Conservation (phyloP, 2,888 invertebrate species). For the Ametastegia equiseti region DNA sequence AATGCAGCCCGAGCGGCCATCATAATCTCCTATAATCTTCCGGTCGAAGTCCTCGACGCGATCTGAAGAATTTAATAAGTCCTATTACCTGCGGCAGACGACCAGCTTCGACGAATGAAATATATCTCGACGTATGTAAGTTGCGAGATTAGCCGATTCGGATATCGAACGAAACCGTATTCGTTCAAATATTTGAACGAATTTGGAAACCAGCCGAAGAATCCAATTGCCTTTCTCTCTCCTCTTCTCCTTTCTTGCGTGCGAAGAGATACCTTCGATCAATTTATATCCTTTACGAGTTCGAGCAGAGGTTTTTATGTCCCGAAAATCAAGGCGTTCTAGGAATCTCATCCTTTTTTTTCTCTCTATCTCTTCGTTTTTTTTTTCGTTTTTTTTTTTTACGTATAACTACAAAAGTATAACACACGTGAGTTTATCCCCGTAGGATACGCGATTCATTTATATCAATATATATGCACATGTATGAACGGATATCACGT, state of each 20-base stretch:
- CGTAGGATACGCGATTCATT: slow-evolving; percentile 13
- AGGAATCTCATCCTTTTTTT: background rate
- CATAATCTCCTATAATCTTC: slow-evolving; percentile 1
- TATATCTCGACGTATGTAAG: background rate
- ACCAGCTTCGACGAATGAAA: background rate
- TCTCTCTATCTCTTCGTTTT: background rate
- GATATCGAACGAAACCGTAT: background rate
- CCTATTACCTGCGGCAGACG: background rate
- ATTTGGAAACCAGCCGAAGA: slow-evolving; percentile 16
- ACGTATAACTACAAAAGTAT: too few relatives aligned
- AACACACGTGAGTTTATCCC: background rate
- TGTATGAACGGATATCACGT: background rate
- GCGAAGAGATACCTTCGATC: background rate
- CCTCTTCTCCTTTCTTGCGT: background rate
- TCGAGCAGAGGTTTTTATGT: background rate
- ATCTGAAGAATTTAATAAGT: background rate
- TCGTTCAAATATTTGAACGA: slow-evolving; percentile 33
- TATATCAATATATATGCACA: background rate
- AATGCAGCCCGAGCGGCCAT: background rate
- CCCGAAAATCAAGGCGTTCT: background rate
- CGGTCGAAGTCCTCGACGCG: background rate
- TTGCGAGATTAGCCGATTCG: background rate
- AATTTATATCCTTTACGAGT: background rate
- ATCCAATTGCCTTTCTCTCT: background rate
- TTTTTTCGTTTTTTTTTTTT: background rate